These are phyloP conservation scores for Urosaurus nigricauda DNA, from an alignment of 2,797 vertebrate genomes.

Conservation along the genomic window DNA sequence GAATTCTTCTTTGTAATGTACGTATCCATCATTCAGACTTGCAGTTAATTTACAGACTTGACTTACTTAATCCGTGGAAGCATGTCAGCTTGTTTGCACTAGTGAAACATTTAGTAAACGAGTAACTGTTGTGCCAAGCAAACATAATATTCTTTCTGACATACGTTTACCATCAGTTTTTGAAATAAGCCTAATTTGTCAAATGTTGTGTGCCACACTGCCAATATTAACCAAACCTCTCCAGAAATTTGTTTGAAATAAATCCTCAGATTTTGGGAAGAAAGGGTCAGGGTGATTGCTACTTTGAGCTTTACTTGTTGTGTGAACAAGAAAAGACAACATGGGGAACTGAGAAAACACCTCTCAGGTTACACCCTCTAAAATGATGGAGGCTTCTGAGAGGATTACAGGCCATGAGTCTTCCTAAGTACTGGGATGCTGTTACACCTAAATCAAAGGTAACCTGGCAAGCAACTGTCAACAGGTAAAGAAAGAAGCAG, in stretches of 20 bases:
- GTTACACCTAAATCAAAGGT: constrained; percentile 83
- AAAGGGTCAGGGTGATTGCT: neutral
- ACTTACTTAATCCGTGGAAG: neutral
- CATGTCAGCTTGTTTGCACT: constrained; percentile 6
- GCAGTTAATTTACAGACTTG: neutral
- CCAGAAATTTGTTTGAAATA: constrained; percentile 34
- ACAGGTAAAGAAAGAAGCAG: constrained; percentile 77
- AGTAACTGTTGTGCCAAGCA: constrained; percentile 5
- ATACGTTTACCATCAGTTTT: neutral
- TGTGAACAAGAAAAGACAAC: constrained; percentile 71
- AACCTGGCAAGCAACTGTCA: constrained; percentile 83
- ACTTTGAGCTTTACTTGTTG: constrained; percentile 23
- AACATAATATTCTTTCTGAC: constrained; percentile 18
- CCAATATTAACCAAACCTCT: neutral
- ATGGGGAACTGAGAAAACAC: constrained; percentile 56
- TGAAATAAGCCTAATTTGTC: neutral
- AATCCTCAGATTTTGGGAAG: constrained; percentile 25
- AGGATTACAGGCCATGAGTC: constrained; percentile 77
- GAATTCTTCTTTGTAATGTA: neutral
- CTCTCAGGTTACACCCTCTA: constrained; percentile 78
- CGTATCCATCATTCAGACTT: neutral
- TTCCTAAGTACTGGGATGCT: constrained; percentile 75
- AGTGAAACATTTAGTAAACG: constrained; percentile 41
- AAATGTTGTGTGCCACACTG: neutral
- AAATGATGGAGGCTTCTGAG: constrained; percentile 73